Evolutionary conservation across 2,888 invertebrate genomes (phyloP).

Genomic region (Diplazon laetatorius): DNA sequence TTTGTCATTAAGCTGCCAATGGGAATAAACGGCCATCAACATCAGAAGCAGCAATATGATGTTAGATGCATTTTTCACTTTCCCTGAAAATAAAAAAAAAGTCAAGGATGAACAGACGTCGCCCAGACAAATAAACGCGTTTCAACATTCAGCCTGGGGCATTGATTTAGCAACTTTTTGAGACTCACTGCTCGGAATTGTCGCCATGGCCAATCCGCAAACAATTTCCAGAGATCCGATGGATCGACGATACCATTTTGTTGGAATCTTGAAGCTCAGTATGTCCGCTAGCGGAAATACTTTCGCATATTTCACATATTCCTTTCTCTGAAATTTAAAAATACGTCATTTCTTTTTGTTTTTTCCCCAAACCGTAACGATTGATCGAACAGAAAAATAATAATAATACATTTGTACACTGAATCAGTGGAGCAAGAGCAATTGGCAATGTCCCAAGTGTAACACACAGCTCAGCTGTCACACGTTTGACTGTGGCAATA

Average conservation of each 20-base stretch:
- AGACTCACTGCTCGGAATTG: slow-evolving; percentile 92
- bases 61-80: slow-evolving; percentile 95
- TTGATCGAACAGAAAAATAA: neutral
- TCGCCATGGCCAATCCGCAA: slow-evolving; percentile 92
- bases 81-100: slow-evolving; percentile 86
- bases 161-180: slow-evolving; percentile 2
- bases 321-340: slow-evolving; percentile 89
- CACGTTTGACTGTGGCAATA: slow-evolving; percentile 73
- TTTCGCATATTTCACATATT: slow-evolving; percentile 98
- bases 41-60: slow-evolving; percentile 91
- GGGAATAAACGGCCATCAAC: slow-evolving; percentile 95
- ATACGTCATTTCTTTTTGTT: slow-evolving; percentile 68
- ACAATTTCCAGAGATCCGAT: slow-evolving; percentile 93
- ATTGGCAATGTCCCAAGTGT: slow-evolving; percentile 66
- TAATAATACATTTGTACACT: slow-evolving; percentile 5
- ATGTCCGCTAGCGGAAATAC: slow-evolving; percentile 93
- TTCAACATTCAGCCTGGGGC: neutral
- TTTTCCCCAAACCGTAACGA: no score
- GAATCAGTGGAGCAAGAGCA: slow-evolving; percentile 44
- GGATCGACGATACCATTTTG: slow-evolving; percentile 94
- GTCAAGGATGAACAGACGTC: neutral
- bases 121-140: slow-evolving; percentile 21
- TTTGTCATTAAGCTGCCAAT: slow-evolving; percentile 95
- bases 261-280: slow-evolving; percentile 93
- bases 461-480: slow-evolving; percentile 69